Percentiles rank a stretch among this genome's conserved stretches.
Conservation (phyloP, 2,113 vertebrate species). For the Mobula birostris region DNA sequence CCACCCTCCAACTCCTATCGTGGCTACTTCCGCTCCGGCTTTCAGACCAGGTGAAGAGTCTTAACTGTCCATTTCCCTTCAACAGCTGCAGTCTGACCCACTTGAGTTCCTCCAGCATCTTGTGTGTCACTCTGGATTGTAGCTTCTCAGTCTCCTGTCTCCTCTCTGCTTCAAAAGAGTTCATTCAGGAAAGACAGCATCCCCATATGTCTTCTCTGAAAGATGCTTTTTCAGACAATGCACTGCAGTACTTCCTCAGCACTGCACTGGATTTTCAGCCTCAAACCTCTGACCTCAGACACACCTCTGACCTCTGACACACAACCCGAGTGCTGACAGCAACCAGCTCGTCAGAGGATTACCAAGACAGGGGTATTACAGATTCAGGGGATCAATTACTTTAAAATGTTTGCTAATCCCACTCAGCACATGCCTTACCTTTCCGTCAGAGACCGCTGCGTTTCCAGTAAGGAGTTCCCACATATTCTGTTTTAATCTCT, state of each 20-base stretch:
- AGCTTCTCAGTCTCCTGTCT: too few species aligned
- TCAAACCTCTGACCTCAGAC: neutral
- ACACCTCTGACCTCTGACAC: neutral
- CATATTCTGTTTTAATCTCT: conserved; percentile 75
- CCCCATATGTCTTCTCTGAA: neutral
- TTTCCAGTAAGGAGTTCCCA: conserved; percentile 66
- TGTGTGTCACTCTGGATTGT: too few species aligned
- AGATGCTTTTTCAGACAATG: neutral
- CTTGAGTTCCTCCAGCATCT: too few species aligned
- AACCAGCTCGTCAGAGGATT: neutral
- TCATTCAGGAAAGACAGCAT: neutral
- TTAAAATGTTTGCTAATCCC: neutral
- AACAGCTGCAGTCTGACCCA: too few species aligned
- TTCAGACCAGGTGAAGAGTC: too few species aligned
- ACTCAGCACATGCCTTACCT: conserved; percentile 45
- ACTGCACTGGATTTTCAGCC: neutral
- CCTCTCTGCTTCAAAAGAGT: too few species aligned
- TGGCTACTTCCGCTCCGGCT: too few species aligned
- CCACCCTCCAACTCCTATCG: too few species aligned
- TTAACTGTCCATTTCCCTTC: too few species aligned
- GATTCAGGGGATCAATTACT: neutral
- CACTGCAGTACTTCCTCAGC: neutral
- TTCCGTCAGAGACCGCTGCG: conserved; percentile 48
- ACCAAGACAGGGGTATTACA: neutral
- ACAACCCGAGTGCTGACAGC: neutral